Conservation (phyloP, 2,113 vertebrate species). For the Syngnathus floridae region DNA sequence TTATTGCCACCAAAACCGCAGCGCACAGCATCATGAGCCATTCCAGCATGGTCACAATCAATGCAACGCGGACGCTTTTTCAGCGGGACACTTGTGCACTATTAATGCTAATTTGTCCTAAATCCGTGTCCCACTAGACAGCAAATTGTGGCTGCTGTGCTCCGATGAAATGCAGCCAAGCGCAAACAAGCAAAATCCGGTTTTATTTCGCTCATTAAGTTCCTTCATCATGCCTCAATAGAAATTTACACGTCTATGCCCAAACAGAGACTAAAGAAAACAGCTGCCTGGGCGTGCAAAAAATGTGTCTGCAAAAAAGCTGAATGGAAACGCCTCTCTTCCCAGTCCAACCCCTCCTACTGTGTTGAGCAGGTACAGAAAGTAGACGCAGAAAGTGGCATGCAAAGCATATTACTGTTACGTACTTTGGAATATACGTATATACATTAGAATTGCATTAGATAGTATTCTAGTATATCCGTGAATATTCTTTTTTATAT, state of each 20-base stretch:
- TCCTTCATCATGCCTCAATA: neutral
- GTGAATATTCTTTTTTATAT: too few relatives aligned
- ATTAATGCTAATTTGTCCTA: neutral
- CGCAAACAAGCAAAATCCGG: neutral
- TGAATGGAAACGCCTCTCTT: neutral
- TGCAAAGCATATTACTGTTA: neutral
- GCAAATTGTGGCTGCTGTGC: neutral
- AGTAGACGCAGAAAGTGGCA: neutral
- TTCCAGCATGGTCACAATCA: slow-evolving; percentile 59
- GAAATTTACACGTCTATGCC: neutral
- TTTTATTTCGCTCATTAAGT: neutral
- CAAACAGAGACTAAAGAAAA: neutral
- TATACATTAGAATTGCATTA: too few relatives aligned
- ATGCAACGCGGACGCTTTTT: slow-evolving; percentile 1
- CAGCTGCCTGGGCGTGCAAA: neutral
- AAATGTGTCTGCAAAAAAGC: neutral
- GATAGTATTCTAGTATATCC: too few relatives aligned
- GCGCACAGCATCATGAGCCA: slow-evolving; percentile 62
- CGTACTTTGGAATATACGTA: neutral
- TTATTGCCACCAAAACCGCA: slow-evolving; percentile 59
- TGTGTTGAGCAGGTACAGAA: neutral
- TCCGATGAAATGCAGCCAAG: neutral
- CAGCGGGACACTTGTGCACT: neutral
- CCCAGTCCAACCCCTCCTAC: neutral
- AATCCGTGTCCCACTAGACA: neutral